Conservation (phyloP, 2,113 vertebrate species). For the Plestiodon gilberti region DNA sequence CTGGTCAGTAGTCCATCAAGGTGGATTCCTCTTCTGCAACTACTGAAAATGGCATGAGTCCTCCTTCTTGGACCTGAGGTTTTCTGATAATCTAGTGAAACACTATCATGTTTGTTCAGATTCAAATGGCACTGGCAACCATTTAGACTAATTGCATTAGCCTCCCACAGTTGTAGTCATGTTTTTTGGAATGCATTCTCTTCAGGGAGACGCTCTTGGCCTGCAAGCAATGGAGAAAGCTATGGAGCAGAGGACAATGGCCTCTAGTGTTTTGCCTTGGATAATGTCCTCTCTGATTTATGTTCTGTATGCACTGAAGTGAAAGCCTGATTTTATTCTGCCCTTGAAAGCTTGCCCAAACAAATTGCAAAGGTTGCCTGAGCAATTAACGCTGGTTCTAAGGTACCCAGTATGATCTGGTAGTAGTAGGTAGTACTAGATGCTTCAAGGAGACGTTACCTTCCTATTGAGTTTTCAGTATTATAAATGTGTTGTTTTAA, state of each 20-base stretch:
- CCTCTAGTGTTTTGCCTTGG: conserved; percentile 4
- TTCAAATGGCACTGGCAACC: not conserved
- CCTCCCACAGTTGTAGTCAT: not conserved
- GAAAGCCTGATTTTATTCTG: not conserved
- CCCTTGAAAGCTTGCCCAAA: not conserved
- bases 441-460: not conserved
- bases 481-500: not conserved
- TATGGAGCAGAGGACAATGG: conserved; percentile 2
- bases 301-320: not conserved
- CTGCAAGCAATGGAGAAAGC: conserved; percentile 23
- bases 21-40: not conserved
- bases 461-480: not conserved
- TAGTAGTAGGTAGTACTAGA: not conserved
- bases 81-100: not conserved
- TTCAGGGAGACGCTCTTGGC: conserved; percentile 3
- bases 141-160: not conserved
- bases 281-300: not conserved
- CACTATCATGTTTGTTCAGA: not conserved
- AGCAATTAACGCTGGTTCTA: conserved; percentile 1
- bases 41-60: not conserved
- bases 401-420: not conserved
- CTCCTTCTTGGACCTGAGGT: not conserved
- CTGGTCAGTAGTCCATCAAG: not conserved
- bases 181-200: not conserved
- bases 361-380: not conserved